Percentiles rank a stretch among this genome's conserved stretches.
Evolutionary conservation across 2,888 invertebrate species (phyloP).

Genomic region (Heterodera filipjevi): DNA sequence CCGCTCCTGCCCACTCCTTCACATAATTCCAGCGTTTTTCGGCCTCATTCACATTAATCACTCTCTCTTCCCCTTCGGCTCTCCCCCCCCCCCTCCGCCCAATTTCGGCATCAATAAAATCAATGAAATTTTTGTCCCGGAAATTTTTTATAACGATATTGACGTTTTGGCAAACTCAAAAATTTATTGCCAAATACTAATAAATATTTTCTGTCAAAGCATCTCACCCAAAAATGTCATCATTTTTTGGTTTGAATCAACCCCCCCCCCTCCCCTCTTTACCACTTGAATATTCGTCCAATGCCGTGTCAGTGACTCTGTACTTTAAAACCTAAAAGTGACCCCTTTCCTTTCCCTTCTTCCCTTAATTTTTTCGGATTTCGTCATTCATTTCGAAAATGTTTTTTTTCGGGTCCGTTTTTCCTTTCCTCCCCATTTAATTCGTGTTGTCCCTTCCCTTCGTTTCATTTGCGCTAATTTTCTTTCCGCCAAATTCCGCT

Average conservation of each 20-base stretch:
- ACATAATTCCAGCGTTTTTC: not conserved
- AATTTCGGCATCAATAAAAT: not conserved
- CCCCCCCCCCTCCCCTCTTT: too few species aligned
- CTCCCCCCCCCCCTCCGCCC: not conserved
- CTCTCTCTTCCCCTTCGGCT: not conserved
- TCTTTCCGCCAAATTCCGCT: not conserved
- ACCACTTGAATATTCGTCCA: too few species aligned
- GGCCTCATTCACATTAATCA: slow-evolving; percentile 1
- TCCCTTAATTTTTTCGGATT: not conserved
- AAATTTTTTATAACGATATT: not conserved
- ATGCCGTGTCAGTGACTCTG: too few species aligned
- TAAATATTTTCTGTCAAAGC: too few species aligned
- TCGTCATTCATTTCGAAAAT: not conserved
- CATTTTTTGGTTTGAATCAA: too few species aligned
- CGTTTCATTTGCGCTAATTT: not conserved
- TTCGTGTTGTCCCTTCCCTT: not conserved
- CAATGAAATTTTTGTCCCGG: not conserved
- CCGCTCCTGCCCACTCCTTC: not conserved
- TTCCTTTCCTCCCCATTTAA: not conserved
- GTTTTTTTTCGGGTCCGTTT: not conserved
- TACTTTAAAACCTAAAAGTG: too few species aligned
- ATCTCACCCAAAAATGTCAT: too few species aligned
- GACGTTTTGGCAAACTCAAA: too few species aligned
- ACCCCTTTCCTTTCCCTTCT: not conserved
- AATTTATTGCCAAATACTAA: too few species aligned